These are phyloP conservation scores for Taurulus bubalis DNA, from an alignment of 2,113 vertebrate genomes.

Conservation along the genomic window DNA sequence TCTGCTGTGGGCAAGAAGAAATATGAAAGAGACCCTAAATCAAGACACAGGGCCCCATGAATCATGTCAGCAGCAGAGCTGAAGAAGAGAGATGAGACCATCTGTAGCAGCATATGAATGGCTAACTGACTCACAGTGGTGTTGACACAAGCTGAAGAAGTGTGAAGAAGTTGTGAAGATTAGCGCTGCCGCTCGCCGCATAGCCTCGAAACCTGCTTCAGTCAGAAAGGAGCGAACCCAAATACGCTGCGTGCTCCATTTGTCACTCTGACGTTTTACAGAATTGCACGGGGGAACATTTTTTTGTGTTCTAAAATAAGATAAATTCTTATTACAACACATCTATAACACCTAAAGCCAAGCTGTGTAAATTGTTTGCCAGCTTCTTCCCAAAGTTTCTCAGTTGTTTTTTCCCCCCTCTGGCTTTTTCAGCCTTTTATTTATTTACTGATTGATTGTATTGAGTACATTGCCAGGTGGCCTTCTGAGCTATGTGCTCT, in stretches of 20 bases:
- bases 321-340: conserved; percentile 56
- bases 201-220: conserved; percentile 65
- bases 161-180: conserved; percentile 80
- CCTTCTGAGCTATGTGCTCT: neutral
- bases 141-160: conserved; percentile 78
- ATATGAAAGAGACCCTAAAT: conserved; percentile 82
- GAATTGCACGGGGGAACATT: conserved; percentile 48
- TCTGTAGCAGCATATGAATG: conserved; percentile 79
- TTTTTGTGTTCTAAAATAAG: conserved; percentile 53
- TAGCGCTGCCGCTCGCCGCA: conserved; percentile 56
- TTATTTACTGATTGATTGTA: neutral
- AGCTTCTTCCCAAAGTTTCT: neutral
- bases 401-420: neutral
- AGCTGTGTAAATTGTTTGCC: conserved; percentile 27
- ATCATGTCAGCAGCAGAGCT: conserved; percentile 79
- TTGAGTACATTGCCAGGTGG: neutral
- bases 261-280: conserved; percentile 70
- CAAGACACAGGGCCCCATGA: conserved; percentile 83
- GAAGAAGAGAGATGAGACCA: conserved; percentile 76
- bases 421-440: neutral
- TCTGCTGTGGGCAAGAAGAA: conserved; percentile 78
- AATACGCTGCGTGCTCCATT: conserved; percentile 59
- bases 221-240: conserved; percentile 67
- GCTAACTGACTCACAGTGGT: conserved; percentile 74
- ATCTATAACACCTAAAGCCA: conserved; percentile 41